Evolutionary conservation across 2,113 vertebrate genomes (phyloP).

Genomic region (Chaetodon auriga): DNA sequence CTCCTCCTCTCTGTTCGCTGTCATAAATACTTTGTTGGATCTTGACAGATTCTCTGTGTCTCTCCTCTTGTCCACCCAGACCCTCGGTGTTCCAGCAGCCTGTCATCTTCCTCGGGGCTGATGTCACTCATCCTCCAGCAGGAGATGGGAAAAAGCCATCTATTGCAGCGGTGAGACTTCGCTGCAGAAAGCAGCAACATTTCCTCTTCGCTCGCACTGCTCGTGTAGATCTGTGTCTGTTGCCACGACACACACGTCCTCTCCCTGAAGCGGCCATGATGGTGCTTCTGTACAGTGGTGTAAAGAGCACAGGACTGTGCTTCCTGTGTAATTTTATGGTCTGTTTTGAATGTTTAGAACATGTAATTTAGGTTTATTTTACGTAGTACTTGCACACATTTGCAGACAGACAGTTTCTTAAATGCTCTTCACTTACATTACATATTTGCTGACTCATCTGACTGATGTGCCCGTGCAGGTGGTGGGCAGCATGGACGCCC

Average conservation of each 20-base stretch:
- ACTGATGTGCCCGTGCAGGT: slow-evolving; percentile 81
- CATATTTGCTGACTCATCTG: background rate
- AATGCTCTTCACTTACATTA: background rate
- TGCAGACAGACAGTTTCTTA: background rate
- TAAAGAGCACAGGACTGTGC: background rate
- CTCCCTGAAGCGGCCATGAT: background rate
- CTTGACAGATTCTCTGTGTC: background rate
- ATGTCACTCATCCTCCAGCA: slow-evolving; percentile 97
- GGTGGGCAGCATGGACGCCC: slow-evolving; percentile 98
- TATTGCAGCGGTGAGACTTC: slow-evolving; percentile 93
- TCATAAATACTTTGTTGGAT: background rate
- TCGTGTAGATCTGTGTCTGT: background rate
- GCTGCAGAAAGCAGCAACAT: background rate
- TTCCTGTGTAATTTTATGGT: background rate
- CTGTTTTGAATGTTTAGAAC: background rate
- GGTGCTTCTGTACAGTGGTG: background rate
- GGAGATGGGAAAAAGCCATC: slow-evolving; percentile 99
- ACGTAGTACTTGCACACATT: background rate
- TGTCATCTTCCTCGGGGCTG: slow-evolving; percentile 97
- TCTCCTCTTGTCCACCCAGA: slow-evolving; percentile 72
- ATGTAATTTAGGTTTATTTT: too few species aligned
- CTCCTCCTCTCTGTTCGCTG: background rate
- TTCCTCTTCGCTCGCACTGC: background rate
- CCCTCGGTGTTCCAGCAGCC: slow-evolving; percentile 99
- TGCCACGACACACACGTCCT: too few species aligned